These are phyloP conservation scores for Phenganax subtilis DNA, from an alignment of 92 coral and sea anemone genomes.

Conservation along the genomic window DNA sequence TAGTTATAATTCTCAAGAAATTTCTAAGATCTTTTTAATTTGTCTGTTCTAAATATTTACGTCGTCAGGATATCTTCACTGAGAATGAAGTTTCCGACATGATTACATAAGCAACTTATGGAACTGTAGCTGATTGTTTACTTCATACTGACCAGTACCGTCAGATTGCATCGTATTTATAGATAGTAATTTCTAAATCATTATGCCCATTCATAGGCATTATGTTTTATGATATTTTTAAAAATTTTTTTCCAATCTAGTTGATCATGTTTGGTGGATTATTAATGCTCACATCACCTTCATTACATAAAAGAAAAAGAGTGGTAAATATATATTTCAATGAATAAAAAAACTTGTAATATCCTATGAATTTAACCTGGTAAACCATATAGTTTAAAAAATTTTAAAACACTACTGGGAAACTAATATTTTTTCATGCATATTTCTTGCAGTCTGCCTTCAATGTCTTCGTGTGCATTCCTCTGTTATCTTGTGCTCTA, in stretches of 20 bases:
- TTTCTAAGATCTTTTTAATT: too few relatives aligned
- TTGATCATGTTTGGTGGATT: background rate
- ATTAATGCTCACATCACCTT: background rate
- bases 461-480: background rate
- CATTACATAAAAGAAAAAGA: conserved; percentile 2
- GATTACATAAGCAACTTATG: too few relatives aligned
- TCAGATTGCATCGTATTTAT: too few relatives aligned
- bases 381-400: too few relatives aligned
- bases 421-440: background rate
- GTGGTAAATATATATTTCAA: conserved; percentile 2
- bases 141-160: too few relatives aligned
- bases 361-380: too few relatives aligned
- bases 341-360: background rate
- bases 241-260: background rate
- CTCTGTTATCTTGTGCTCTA: conserved; percentile 12
- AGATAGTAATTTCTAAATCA: too few relatives aligned
- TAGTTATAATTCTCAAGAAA: too few relatives aligned
- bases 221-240: background rate
- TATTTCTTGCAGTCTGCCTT: conserved; percentile 2
- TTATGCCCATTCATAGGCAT: background rate
- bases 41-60: too few relatives aligned
- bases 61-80: too few relatives aligned
- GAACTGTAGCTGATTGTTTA: too few relatives aligned
- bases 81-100: too few relatives aligned
- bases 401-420: background rate